Conservation (phyloP, 2,888 invertebrate genomes). For the Eupithecia insigniata region DNA sequence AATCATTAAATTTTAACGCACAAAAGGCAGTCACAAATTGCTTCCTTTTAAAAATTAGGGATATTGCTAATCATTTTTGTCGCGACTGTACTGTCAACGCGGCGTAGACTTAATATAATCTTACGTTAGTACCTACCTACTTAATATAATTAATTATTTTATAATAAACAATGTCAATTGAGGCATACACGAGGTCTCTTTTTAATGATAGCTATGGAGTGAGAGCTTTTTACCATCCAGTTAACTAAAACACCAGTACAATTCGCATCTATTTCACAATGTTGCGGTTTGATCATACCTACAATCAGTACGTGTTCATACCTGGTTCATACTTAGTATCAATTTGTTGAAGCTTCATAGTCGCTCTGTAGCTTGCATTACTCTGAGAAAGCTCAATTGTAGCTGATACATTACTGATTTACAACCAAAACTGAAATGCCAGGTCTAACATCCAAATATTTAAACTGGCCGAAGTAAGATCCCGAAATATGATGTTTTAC, state of each 20-base stretch:
- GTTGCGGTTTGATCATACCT: background rate
- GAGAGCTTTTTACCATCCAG: background rate
- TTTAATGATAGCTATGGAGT: constrained; percentile 42
- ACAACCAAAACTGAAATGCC: background rate
- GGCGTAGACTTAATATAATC: constrained; percentile 55
- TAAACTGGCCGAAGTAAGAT: background rate
- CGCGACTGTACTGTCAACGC: constrained; percentile 50
- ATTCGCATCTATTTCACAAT: background rate
- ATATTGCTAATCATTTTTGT: constrained; percentile 38
- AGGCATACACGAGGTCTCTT: constrained; percentile 59
- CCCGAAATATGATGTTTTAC: background rate
- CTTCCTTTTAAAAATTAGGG: constrained; percentile 38
- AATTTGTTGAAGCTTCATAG: background rate
- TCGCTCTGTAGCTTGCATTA: constrained; percentile 29
- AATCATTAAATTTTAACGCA: constrained; percentile 28
- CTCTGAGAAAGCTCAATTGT: constrained; percentile 12
- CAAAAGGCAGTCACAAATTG: constrained; percentile 36
- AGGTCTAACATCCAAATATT: background rate
- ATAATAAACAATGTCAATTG: constrained; percentile 76
- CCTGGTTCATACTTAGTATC: background rate
- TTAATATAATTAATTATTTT: constrained; percentile 59
- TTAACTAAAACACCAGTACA: background rate
- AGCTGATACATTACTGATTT: background rate
- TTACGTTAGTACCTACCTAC: constrained; percentile 52
- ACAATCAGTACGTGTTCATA: constrained; percentile 11